Evolutionary conservation across 2,888 invertebrate genomes (phyloP), one percentile per base, ranked within the genome.

Genomic region (Callosobruchus maculatus): DNA sequence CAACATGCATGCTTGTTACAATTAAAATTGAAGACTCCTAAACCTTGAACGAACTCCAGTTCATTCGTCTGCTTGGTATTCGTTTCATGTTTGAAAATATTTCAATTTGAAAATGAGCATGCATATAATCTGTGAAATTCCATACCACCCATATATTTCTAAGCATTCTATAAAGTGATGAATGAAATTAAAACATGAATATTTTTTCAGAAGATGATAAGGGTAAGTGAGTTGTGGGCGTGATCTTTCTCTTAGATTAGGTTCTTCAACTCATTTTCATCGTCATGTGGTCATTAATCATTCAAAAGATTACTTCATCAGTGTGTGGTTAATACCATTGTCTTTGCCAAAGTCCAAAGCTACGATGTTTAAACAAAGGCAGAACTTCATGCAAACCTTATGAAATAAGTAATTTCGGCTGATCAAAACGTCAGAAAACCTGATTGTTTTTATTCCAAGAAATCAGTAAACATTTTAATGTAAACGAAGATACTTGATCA

Each of bases 151-250:
- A 21, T 22, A 69, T 49, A n/a, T 71, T 9, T 68, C 7, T 70
- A 70, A 71, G 26, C 7, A 71, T 26, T 18, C 9, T 21, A 31
- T 22, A 31, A 22, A 74, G 22, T 22, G 70, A 67, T 71, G 67
- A 71, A 21, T 26, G 71, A 67, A 72, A 67, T 70, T 76, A 72
- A 77, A 75, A 66, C 0, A 20, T 20, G 66, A 74, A 49, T 49
- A 49, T 49, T 81, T 86, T 86, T 87, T 85, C 88, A 88, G 88
- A 88, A 84, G 86, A 86, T 84, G 87, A 87, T 74, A 83, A 86
- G 84, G 88, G 88, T 88, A 87, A 87, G 87, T 87, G 81, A 81
- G 82, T 83, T 82, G 82, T 83, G 82, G 77, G 82, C 80, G 83
- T 83, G 82, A 81, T 82, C 81, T 82, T 78, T 81, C 80, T 80